Base-by-base conservation (phyloP, 2,888 invertebrate species). In the Cenopis cana region DNA sequence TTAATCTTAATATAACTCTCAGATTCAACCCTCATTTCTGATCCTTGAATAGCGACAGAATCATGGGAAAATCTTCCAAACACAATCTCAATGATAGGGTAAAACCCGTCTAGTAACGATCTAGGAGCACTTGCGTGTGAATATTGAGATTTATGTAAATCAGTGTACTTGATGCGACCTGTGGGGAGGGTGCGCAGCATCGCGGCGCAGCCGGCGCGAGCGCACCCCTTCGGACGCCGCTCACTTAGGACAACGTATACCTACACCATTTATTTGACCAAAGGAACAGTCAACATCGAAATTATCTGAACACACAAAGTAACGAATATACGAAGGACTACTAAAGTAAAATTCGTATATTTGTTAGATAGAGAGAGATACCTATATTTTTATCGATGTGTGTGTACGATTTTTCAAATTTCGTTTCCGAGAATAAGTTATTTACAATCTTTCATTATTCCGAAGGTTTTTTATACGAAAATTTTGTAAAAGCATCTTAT, bases 91-190 rank as follows among this genome's bases (percentile, higher is more conserved):
- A 33, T 67, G 50, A 50, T 64, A 66, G 70, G 54, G 60, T 36
- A 38, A 20, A 66, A 66, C 70, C 70, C 29, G 70, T 64, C 50
- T 17, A 24, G 14, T 49, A 49, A 24, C 56, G 54, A 57, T 68
- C 61, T 60, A 67, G 56, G 69, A 66, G 54, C 73, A 69, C 73
- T 67, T 66, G 67, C 61, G 41, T 84, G 85, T 81, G 89, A 90
- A 36, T 62, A 62, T 62, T 62, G 8, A 64, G 52, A 90, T 82
- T 87, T 89, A 91, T 91, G 86, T 76, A 86, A 89, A 90, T 89
- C 80, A 88, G 85, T 88, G 88, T 89, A 90, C 89, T 88, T 18
- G 20, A 46, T 24, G 85, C 78, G 89, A 91, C 91, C 89, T 85
- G 91, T 89, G 88, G 0, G 76, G 74, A 55, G 68, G 77, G 81